Conservation (phyloP, 2,888 invertebrate species). For the Fissipunctia ypsillon region DNA sequence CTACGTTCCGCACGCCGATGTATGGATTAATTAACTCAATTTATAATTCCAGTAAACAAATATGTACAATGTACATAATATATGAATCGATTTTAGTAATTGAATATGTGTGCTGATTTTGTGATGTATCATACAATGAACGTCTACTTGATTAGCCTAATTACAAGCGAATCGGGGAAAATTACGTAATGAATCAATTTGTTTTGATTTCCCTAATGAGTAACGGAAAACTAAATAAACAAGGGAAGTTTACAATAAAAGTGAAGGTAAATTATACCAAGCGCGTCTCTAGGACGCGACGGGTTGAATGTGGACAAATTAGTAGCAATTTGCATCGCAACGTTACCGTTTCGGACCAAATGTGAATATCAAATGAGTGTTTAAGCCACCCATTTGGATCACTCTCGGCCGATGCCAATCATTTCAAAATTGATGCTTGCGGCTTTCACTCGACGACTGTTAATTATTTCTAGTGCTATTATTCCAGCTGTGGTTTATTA, state of each 20-base stretch:
- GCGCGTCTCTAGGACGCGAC: conserved; percentile 63
- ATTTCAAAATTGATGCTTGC: conserved; percentile 85
- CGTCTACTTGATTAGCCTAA: conserved; percentile 57
- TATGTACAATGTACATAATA: no score
- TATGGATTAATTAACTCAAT: conserved; percentile 41
- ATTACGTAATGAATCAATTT: conserved; percentile 58
- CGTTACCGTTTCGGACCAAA: conserved; percentile 80
- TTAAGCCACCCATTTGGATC: conserved; percentile 87
- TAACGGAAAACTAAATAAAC: conserved; percentile 58
- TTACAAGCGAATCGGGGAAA: conserved; percentile 51
- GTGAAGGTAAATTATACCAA: conserved; percentile 50
- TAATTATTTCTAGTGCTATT: conserved; percentile 74
- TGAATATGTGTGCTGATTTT: conserved; percentile 38
- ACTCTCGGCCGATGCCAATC: conserved; percentile 84
- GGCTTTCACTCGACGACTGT: conserved; percentile 80
- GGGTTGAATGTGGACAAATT: conserved; percentile 85
- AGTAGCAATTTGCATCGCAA: conserved; percentile 83
- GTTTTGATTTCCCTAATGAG: conserved; percentile 61
- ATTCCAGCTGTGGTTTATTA: conserved; percentile 62
- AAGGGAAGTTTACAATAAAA: conserved; percentile 44
- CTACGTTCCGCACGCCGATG: conserved; percentile 24
- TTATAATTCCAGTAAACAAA: conserved; percentile 36
- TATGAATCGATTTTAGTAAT: conserved; percentile 39
- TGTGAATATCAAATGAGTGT: conserved; percentile 89
- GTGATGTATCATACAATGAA: conserved; percentile 43